Evolutionary conservation across 2,888 invertebrate species (phyloP).

Genomic region (Eilema griseolum): DNA sequence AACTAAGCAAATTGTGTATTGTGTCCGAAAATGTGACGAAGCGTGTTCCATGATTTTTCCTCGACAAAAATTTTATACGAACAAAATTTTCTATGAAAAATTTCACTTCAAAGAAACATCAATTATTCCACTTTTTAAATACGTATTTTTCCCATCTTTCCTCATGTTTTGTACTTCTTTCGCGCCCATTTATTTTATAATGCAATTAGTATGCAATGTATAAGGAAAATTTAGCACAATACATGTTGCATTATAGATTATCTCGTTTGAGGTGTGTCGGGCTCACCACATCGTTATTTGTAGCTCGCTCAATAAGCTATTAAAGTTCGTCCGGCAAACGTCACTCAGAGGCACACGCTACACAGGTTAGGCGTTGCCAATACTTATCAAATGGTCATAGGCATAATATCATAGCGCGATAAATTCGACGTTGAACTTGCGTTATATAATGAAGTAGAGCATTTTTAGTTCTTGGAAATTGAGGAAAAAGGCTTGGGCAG

Average conservation of each 20-base stretch:
- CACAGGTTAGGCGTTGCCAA: neutral
- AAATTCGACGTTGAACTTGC: neutral
- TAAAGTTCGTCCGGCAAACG: neutral
- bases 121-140: too few species aligned
- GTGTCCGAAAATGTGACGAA: too few species aligned
- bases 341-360: neutral
- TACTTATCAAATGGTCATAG: neutral
- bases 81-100: too few species aligned
- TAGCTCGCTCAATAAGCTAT: conserved; percentile 2
- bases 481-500: too few species aligned
- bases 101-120: too few species aligned
- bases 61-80: too few species aligned
- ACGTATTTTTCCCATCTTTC: too few species aligned
- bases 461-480: too few species aligned
- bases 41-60: too few species aligned
- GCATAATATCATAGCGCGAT: neutral
- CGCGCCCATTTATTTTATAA: too few species aligned
- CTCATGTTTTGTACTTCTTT: too few species aligned
- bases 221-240: neutral
- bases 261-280: neutral
- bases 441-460: neutral
- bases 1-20: too few species aligned
- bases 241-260: neutral
- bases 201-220: neutral
- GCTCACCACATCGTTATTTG: neutral